Evolutionary conservation across 2,888 invertebrate genomes (phyloP).

Genomic region (Magallana nippona): DNA sequence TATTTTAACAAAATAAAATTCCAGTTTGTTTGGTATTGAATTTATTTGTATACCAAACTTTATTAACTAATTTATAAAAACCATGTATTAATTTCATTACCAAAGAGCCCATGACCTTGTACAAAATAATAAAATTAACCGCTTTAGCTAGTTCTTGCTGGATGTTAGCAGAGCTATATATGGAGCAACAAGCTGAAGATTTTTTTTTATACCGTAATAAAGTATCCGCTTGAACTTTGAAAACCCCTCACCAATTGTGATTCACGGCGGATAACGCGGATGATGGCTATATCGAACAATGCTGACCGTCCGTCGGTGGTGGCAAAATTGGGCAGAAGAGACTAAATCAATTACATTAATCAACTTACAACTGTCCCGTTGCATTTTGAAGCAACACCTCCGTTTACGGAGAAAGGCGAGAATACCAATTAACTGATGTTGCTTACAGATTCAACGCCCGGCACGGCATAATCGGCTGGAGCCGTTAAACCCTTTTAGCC

Average conservation of each 20-base stretch:
- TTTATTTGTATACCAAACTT: too few species aligned
- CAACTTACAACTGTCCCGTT: conserved; percentile 13
- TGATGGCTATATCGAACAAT: not conserved
- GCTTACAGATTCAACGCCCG: not conserved
- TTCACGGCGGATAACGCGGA: not conserved
- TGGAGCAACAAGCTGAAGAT: too few species aligned
- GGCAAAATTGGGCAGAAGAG: not conserved
- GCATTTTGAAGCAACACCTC: conserved; percentile 33
- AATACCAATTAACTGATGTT: conserved; percentile 6
- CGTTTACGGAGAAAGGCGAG: not conserved
- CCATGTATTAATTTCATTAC: too few species aligned
- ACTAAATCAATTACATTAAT: conserved; percentile 17
- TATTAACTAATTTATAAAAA: too few species aligned
- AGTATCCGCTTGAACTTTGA: not conserved
- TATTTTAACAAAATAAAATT: too few species aligned
- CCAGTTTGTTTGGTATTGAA: too few species aligned
- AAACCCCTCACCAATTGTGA: not conserved
- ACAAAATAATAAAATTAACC: too few species aligned
- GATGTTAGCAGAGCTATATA: too few species aligned
- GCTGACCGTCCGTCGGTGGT: not conserved
- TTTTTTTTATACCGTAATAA: too few species aligned
- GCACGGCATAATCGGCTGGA: not conserved
- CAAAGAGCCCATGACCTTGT: too few species aligned
- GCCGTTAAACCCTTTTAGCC: conserved; percentile 3
- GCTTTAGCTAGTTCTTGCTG: too few species aligned